phyloP scores from a whole-genome alignment of 2,113 vertebrate genomes.

The Cricetomys ansorgei region DNA sequence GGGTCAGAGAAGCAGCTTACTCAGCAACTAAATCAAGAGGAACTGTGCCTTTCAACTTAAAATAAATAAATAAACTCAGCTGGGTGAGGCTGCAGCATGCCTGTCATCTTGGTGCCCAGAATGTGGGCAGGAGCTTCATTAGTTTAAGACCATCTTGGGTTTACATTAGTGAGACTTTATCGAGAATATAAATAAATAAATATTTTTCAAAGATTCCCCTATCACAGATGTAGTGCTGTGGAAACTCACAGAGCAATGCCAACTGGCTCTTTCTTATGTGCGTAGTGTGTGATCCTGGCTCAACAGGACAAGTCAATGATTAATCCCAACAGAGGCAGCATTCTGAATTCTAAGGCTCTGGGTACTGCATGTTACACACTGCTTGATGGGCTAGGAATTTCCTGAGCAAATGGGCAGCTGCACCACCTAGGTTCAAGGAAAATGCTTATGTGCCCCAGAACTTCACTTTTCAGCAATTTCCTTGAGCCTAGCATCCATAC shows the following conservation, averaged over 20 bases:
- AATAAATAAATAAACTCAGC: background rate
- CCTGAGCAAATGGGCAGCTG: background rate
- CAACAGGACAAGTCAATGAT: background rate
- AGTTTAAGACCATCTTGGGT: background rate
- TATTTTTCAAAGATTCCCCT: background rate
- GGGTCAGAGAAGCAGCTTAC: background rate
- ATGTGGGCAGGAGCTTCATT: background rate
- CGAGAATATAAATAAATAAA: background rate
- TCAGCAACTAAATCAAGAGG: constrained; percentile 47
- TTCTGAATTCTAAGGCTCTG: constrained; percentile 23
- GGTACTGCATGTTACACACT: background rate
- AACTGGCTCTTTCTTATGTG: background rate
- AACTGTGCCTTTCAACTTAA: constrained; percentile 28
- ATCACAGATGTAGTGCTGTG: background rate
- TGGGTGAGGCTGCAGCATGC: background rate
- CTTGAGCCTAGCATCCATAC: background rate
- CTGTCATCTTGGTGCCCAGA: background rate
- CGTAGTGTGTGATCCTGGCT: accelerated
- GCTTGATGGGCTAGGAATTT: background rate
- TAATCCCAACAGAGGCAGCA: background rate
- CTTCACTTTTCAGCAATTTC: background rate
- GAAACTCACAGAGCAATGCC: background rate
- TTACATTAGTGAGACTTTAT: background rate
- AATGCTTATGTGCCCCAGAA: background rate
- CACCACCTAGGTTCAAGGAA: background rate